Base-by-base conservation (phyloP, 2,888 invertebrate genomes). In the Trichopoda pennipes region DNA sequence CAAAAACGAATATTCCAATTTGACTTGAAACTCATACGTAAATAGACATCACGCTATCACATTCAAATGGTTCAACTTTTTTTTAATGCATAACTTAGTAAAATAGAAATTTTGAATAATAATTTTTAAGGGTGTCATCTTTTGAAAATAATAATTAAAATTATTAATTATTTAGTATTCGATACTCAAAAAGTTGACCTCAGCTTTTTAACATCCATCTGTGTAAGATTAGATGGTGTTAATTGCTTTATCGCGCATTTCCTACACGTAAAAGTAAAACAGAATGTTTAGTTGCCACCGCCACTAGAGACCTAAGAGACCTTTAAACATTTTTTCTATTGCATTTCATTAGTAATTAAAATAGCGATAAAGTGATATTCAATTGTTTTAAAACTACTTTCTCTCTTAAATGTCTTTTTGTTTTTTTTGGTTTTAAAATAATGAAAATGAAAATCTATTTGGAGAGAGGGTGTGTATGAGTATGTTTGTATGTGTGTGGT, bases 241-340 rank as follows among this genome's bases (percentile, higher is more conserved):
- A 82, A 82, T 82, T 75, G 79, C 66, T 82, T 82, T 82, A 75
- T 82, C 79, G 79, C 79, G 38, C 44, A 16, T 69, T 53, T 10
- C 9, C 51, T 55, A 51, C 21, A 19, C 49, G 23, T 35, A 16
- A 60, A 38, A 60, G 19, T 21, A 1, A 12, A 17, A 72, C n/a
- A 47, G 44, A 19, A 49, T 63, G 58, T 35, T 32, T 44, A 32
- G 21, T 51, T 16, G 17, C 19, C 19, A 56, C 28, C 28, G 21
- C 21, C 38, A 17, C 21, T 28, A 28, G 42, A 8, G 53, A 63
- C 42, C 42, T 61, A n/a, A n/a, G 47, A 73, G 3, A 19, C 47
- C 3, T 19, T 49, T 19, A 19, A 19, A n/a, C 10, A 49, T 17
- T 49, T 49, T 49, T 47, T 51, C 12, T n/a, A 17, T 47, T 35